A percentile compares a stretch with the other conserved stretches of the same genome.
These are phyloP conservation scores for Cyclargus thomasi DNA, from an alignment of 1,140 invertebrate genomes.

Conservation along the genomic window DNA sequence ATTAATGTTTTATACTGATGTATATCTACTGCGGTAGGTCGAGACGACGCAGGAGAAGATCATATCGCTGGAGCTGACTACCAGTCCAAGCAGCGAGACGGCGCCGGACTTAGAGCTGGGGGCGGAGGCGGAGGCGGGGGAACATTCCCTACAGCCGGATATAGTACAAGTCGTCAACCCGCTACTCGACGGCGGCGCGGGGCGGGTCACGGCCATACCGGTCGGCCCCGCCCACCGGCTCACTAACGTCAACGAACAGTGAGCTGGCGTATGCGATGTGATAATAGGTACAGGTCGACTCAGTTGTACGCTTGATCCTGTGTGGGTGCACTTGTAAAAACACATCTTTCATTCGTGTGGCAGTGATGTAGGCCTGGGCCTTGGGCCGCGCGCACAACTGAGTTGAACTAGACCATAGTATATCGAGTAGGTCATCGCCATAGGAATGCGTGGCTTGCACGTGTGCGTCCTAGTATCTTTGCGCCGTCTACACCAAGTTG, in stretches of 20 bases:
- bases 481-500: too few relatives aligned
- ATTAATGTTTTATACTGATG: neutral
- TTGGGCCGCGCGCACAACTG: too few relatives aligned
- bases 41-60: conserved; percentile 92
- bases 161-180: conserved; percentile 73
- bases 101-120: conserved; percentile 71
- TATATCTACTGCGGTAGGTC: conserved; percentile 77
- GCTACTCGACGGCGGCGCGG: conserved; percentile 62
- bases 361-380: too few relatives aligned
- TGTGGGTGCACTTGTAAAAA: too few relatives aligned
- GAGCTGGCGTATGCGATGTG: conserved; percentile 19
- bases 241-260: conserved; percentile 46
- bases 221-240: conserved; percentile 59
- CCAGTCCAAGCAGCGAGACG: conserved; percentile 77
- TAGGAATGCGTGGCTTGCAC: too few relatives aligned
- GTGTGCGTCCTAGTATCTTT: too few relatives aligned
- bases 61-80: conserved; percentile 87
- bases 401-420: too few relatives aligned
- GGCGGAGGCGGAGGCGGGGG: conserved; percentile 65
- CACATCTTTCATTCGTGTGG: too few relatives aligned
- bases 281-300: neutral
- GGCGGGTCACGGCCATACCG: conserved; percentile 66
- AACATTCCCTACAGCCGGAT: conserved; percentile 65
- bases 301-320: too few relatives aligned
- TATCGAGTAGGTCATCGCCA: too few relatives aligned